Base-by-base conservation (phyloP, 2,888 invertebrate species). In the Leptogaster cylindrica region DNA sequence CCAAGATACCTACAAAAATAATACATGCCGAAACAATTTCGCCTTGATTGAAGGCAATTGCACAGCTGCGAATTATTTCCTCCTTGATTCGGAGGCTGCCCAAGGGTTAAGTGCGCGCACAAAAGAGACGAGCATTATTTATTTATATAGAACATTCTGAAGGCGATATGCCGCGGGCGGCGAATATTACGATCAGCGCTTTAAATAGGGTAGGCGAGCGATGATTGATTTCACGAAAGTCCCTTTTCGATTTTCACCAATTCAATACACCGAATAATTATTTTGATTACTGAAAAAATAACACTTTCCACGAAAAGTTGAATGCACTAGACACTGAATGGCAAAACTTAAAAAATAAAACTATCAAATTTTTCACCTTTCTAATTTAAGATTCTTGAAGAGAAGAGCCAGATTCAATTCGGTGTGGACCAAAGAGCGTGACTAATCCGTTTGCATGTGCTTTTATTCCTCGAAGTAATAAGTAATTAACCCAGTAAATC, bases 171-270 rank as follows among this genome's bases (percentile, higher is more conserved):
- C 16, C 14, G 27, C 12, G 27, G 14, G 23, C 27, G 27, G n/a
- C 50, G 50, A 50, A 28, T 16, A 50, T 39, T 55, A 25, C 23
- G 23, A 14, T 39, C 55, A 55, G 7, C 23, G 33, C 55, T 55
- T 55, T 55, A 55, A 55, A 55, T 39, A 55, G 55, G 36, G n/a
- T n/a, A n/a, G n/a, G n/a, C n/a, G n/a, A n/a, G 25, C 39, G 25
- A 23, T 31, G n/a, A 55, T 55, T 16, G 39, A 50, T 10, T 28
- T 50, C 14, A 18, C 33, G 31, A 23, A 55, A 25, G 20, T 27
- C 33, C 18, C n/a, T 52, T 33, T 16, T 27, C 33, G 16, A 33
- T 5, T 8, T 16, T 20, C 16, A 18, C 12, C 14, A 10, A 20
- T 23, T 55, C 14, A 36, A 20, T 16, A 6, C 36, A 8, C 7